Base-by-base conservation (phyloP, 2,113 vertebrate genomes). In the Rhagologus leucostigma region DNA sequence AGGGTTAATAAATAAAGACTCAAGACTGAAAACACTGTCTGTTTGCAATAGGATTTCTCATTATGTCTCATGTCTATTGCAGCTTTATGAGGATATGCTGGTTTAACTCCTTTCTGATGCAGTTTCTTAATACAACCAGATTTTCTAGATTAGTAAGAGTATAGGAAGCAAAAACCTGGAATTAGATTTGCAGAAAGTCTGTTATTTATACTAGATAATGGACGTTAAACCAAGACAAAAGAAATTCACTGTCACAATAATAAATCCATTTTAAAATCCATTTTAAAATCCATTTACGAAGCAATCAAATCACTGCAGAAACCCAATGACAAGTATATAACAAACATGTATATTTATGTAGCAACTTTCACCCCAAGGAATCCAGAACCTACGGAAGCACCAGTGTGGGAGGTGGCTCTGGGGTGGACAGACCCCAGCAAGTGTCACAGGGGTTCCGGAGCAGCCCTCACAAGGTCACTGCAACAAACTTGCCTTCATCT, bases 91-190 rank as follows among this genome's bases (percentile, higher is more conserved):
- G 79, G 85, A 92, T 92, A 92, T 68, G 55, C 76, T 78, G 60
- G 14, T 90, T 94, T 94, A 96, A 82, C 88, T 92, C 93, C 79
- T 93, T 82, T 94, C 71, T 87, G 80, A 90, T 90, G 57, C 69
- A 53, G 56, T 87, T 93, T 86, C 93, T 95, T 96, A 94, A 93
- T 93, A 76, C 71, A 80, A 53, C 22, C 47, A 95, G 95, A 88
- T 95, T 93, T 93, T 90, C 83, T 94, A 94, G 96, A 96, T 96
- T 97, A 96, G 88, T 70, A 74, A 77, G 95, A 56, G 64, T 62
- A 94, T 96, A 81, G 89, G 77, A 95, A 95, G 63, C 37, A 87
- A 96, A 95, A 93, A 16, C 93, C 90, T 65, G 56, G 92, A 55
- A 89, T 97, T 92, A 93, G 68, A 41, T 96, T 78, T 90, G 68